phyloP scores from a whole-genome alignment of 2,113 vertebrate genomes.

The Isichthys henryi region DNA sequence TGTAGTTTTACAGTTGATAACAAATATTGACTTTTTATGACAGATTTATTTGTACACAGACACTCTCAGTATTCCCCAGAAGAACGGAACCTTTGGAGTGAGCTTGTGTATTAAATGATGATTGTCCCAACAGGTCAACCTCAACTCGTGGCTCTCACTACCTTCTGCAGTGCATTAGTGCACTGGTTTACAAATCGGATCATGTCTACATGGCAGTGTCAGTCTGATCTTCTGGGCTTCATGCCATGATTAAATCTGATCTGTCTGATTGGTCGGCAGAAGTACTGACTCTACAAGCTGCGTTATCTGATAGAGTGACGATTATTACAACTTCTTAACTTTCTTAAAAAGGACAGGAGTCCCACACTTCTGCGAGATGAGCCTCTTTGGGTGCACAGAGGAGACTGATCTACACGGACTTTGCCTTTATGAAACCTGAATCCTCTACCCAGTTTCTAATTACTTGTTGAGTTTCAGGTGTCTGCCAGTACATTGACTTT shows the following conservation, averaged over 20 bases:
- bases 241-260: neutral
- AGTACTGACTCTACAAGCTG: constrained; percentile 18
- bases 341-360: constrained; percentile 41
- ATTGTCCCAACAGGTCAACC: neutral
- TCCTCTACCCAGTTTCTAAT: constrained; percentile 27
- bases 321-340: constrained; percentile 42
- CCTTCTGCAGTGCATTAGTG: neutral
- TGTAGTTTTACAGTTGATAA: neutral
- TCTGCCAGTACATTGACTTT: constrained; percentile 50
- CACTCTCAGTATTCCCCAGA: neutral
- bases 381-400: constrained; percentile 24
- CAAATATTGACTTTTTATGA: neutral
- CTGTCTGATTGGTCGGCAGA: constrained; percentile 34
- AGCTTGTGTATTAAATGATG: neutral
- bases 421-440: constrained; percentile 35
- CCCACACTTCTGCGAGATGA: constrained; percentile 37
- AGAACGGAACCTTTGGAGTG: neutral
- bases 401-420: constrained; percentile 24
- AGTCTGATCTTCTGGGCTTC: constrained; percentile 27
- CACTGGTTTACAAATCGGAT: constrained; percentile 8
- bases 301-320: constrained; percentile 9
- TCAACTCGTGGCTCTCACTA: neutral
- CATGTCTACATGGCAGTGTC: constrained; percentile 10
- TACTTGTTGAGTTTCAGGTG: constrained; percentile 57
- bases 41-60: neutral